Evolutionary conservation across 2,113 vertebrate species (phyloP), one percentile per base, ranked within the genome.

Genomic region (Pteronura brasiliensis): DNA sequence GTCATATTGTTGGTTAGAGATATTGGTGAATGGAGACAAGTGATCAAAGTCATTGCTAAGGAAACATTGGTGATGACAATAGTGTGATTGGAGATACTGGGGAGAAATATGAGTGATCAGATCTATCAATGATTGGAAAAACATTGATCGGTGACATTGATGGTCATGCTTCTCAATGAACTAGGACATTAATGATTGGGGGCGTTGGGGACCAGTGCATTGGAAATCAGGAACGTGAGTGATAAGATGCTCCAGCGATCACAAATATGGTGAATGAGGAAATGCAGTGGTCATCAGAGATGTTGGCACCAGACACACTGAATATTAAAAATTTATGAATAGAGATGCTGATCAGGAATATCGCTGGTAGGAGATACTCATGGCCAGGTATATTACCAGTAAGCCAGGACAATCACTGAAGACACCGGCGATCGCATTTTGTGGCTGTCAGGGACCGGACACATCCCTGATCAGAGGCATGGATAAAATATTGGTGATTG

Each of bases 171-270:
- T 25, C 42, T 29, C 72, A 20, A 27, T 36, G 52, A 31, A 42
- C 65, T 21, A 57, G 23, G 47, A 57, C 36, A 27, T 11, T 1
- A 39, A 44, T 52, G 57, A 88, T n/a, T 21, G 34, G 44, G 44
- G 15, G 9, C 3, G 1, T 1, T 14, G 71, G 39, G 3, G 2
- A 29, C 6, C 36, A 74, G n/a, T 7, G 55, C 55, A 21, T 12
- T 14, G 18, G 49, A 36, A 4, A 59, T 36, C 65, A 65, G 44
- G 47, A 72, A 31, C 18, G 2, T 47, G 23, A 47, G 29, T 47
- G 74, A 10, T 10, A 36, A 79, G 42, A 86, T 36, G 61, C 17
- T 29, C 23, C 31, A 6, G 42, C 21, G 42, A 42, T 63, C 83
- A 92, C 36, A 83, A 59, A 77, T 4, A 23, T 29, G 76, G 36